Evolutionary conservation across 1,140 invertebrate species (phyloP), one percentile per base, ranked within the genome.

Genomic region (Megathymus violae): DNA sequence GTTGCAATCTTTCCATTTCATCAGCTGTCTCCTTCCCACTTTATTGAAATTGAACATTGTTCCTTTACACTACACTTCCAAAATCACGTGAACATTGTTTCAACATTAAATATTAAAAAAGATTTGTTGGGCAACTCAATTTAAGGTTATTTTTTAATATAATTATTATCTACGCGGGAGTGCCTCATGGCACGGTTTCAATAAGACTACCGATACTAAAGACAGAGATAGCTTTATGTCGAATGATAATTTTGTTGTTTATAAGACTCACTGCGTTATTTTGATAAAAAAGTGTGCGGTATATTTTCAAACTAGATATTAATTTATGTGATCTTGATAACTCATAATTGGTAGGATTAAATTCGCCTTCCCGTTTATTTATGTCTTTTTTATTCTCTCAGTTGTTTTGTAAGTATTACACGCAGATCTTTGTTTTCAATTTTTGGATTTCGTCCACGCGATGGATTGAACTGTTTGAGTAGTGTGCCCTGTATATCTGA

Each of bases 1-100:
- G 27, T 76, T 66, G 19, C 68, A 62, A 25, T 75, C 68, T 63
- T 76, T 78, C 76, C 78, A 83, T 63, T 48, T 66, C 44, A 69
- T 59, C 62, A 82, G 40, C 60, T 77, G 74, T 81, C 76, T 81
- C 74, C 60, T 67, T 78, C 72, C 75, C 59, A 80, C 78, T 78
- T 76, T 85, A 60, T 36, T 69, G 13, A 82, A 74, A 50, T 59
- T 56, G 36, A 82, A 67, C 86, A 89, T 62, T 78, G 43, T 71
- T 62, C 66, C 43, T 38, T 5, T n/a, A n/a, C 36, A 64, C 47
- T 50, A 44, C 61, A 62, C 56, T 64, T 43, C 27, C 31, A 7
- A 66, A 51, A 47, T 17, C 41, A 52, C 58, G 25, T 43, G 48
- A 52, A 67, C 17, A 58, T 52, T 48, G 38, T 56, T 50, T 31